A percentile compares a stretch with the other conserved stretches of the same genome.
These are phyloP conservation scores for Caradrina kadenii DNA, from an alignment of 2,888 invertebrate species.

Conservation along the genomic window DNA sequence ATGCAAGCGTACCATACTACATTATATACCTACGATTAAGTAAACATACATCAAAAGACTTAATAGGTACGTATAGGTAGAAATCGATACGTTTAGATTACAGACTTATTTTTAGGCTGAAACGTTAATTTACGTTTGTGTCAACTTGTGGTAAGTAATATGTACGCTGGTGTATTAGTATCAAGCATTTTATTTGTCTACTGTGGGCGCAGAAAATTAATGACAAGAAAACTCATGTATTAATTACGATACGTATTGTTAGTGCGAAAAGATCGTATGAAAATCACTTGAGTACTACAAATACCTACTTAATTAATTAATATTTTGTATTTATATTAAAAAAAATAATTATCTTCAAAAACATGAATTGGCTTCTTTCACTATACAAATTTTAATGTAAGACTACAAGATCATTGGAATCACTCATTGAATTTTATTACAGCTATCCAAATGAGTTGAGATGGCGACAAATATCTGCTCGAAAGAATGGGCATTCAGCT, in stretches of 20 bases:
- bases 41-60: slow-evolving; percentile 10
- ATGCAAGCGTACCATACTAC: slow-evolving; percentile 39
- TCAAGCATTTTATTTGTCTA: neutral
- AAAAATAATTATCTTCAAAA: slow-evolving; percentile 8
- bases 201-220: neutral
- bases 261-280: neutral
- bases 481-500: neutral
- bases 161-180: neutral
- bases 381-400: neutral
- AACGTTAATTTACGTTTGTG: neutral
- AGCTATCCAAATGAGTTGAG: neutral
- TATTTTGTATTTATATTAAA: neutral
- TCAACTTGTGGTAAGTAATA: neutral
- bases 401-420: neutral
- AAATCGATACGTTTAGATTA: slow-evolving; percentile 1
- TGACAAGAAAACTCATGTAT: neutral
- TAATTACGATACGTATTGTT: neutral
- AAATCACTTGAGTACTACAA: slow-evolving; percentile 1
- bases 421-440: neutral
- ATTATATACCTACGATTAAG: neutral
- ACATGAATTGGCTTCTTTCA: slow-evolving; percentile 1
- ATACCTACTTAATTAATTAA: slow-evolving; percentile 2
- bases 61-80: neutral
- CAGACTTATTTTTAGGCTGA: neutral
- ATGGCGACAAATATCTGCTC: neutral